Percentiles rank a stretch among this genome's conserved stretches.
These are phyloP conservation scores for Andrena bucephala DNA, from an alignment of 2,888 invertebrate genomes.

Conservation along the genomic window DNA sequence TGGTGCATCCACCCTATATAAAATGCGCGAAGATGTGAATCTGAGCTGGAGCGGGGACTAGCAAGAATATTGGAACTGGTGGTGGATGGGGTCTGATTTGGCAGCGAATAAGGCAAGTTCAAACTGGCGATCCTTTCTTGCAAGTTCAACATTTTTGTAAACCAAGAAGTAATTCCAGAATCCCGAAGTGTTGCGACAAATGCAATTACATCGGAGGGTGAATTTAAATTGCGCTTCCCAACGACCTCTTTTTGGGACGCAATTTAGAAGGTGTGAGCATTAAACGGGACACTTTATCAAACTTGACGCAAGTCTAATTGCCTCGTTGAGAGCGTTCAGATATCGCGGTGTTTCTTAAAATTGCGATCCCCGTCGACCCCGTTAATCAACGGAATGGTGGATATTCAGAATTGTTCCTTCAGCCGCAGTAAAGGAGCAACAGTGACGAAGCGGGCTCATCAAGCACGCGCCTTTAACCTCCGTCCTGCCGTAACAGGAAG, in stretches of 20 bases:
- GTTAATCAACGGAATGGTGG: slow-evolving; percentile 47
- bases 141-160: too few relatives aligned
- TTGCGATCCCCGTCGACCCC: slow-evolving; percentile 31
- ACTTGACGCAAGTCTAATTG: slow-evolving; percentile 38
- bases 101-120: too few relatives aligned
- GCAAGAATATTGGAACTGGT: neutral
- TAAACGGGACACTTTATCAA: slow-evolving; percentile 28
- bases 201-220: neutral
- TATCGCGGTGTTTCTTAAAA: slow-evolving; percentile 5
- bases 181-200: too few relatives aligned
- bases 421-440: slow-evolving; percentile 39
- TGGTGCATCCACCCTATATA: too few relatives aligned
- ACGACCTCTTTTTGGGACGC: neutral
- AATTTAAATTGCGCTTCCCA: neutral
- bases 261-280: neutral
- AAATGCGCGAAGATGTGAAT: too few relatives aligned
- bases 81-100: too few relatives aligned
- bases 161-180: too few relatives aligned
- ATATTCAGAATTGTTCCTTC: slow-evolving; percentile 43
- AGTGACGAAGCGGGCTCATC: slow-evolving; percentile 65
- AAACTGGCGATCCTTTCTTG: too few relatives aligned
- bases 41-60: slow-evolving; percentile 19
- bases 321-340: slow-evolving; percentile 24
- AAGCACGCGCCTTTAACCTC: slow-evolving; percentile 60
- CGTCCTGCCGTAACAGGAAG: slow-evolving; percentile 65